phyloP scores from a whole-genome alignment of 2,888 invertebrate species.

The Notodonta ziczac region DNA sequence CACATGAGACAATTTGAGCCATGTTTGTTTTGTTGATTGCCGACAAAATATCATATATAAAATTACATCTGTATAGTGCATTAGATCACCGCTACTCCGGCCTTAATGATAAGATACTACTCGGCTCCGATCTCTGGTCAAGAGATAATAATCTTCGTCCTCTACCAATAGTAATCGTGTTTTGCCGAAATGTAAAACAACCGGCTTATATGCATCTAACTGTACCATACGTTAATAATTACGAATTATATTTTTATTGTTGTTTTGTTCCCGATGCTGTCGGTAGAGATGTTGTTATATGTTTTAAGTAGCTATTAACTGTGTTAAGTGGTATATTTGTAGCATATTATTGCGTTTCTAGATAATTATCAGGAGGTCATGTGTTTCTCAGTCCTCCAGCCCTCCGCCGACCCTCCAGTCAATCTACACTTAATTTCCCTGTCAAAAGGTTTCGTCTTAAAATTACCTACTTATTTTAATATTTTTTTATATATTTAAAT shows the following conservation, averaged over 20 bases:
- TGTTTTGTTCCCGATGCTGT: background rate
- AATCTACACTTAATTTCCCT: too few relatives aligned
- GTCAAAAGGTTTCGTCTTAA: too few relatives aligned
- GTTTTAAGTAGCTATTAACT: too few relatives aligned
- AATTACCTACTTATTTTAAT: too few relatives aligned
- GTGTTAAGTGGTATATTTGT: too few relatives aligned
- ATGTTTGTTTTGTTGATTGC: constrained; percentile 4
- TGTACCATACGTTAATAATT: background rate
- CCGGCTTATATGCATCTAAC: background rate
- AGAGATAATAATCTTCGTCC: constrained; percentile 26
- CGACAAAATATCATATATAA: constrained; percentile 13
- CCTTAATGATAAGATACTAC: constrained; percentile 24
- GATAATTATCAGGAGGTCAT: too few relatives aligned
- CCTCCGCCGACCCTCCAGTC: too few relatives aligned
- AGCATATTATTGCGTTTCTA: too few relatives aligned
- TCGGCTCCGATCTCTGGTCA: constrained; percentile 10
- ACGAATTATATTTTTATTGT: background rate
- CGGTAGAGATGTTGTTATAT: background rate
- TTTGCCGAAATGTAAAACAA: constrained; percentile 1
- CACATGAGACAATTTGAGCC: background rate
- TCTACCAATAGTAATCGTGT: constrained; percentile 16
- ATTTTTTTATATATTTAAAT: too few relatives aligned
- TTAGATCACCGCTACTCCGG: constrained; percentile 18
- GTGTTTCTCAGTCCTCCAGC: too few relatives aligned
- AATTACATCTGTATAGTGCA: constrained; percentile 1